Evolutionary conservation across 1,140 invertebrate genomes (phyloP), one percentile per base, ranked within the genome.

Genomic region (Bombus waltoni): DNA sequence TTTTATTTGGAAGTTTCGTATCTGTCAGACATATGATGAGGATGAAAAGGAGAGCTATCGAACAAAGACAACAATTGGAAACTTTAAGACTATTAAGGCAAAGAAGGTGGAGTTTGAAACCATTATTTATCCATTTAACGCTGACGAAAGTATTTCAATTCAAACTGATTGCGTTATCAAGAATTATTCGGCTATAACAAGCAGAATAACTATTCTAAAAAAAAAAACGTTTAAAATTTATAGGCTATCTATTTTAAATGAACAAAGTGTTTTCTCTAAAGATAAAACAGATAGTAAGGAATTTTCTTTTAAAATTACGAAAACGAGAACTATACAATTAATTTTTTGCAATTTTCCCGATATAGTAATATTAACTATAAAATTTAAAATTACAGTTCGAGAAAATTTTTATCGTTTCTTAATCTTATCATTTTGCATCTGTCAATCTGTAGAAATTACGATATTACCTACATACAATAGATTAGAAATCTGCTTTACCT

Each of bases 81-180:
- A 94, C 95, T 88, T 94, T 96, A 65, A 94, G 96, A 89, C 94
- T 96, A 90, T 95, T 97, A 89, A 78, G 82, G 1, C 96, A 96
- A 94, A 96, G 96, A 81, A 95, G 96, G 94, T 96, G 95, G 53
- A 5, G 10, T 47, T 11, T 28, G 6, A 53, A 74, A 74, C n/a
- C 11, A 44, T 32, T 32, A 35, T 8, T 47, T n/a, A n/a, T 18
- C 8, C 8, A 73, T 32, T 40, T 11, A 40, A 18, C 9, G 28
- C 28, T n/a, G n/a, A 28, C 5, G 13, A 42, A 65, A 32, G 10
- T 28, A 28, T 59, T 28, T 28, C 57, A 59, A 59, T 59, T 59
- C 28, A 28, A 11, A 59, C 25, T 25, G 4, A 4, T n/a, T 65
- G 62, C 0, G 0, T 32, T 32, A 15, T 65, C 32, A 65, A 32